These are phyloP conservation scores for Apamea anceps DNA, from an alignment of 2,888 invertebrate genomes.

Conservation along the genomic window DNA sequence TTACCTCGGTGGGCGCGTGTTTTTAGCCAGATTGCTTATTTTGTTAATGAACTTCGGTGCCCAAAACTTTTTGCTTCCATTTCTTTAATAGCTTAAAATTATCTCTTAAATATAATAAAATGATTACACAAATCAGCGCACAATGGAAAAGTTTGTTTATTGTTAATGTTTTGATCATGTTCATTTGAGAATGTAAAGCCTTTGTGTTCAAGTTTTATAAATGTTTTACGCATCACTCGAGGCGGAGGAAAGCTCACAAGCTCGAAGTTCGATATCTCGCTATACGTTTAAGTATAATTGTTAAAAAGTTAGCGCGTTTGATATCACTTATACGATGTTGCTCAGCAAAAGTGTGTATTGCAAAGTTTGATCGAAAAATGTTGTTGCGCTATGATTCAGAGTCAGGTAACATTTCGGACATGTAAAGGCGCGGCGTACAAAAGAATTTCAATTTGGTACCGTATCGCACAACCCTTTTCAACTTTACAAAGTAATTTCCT, in stretches of 20 bases:
- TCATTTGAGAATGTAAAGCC: conserved; percentile 44
- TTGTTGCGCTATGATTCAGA: conserved; percentile 80
- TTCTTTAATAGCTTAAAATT: conserved; percentile 78
- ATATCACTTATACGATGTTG: conserved; percentile 55
- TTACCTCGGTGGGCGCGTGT: conserved; percentile 84
- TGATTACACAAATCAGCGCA: conserved; percentile 67
- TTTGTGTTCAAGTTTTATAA: conserved; percentile 32
- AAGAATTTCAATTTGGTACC: conserved; percentile 89
- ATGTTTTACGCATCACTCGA: conserved; percentile 35
- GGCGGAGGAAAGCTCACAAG: conserved; percentile 6
- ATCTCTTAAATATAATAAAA: conserved; percentile 74
- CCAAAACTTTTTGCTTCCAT: conserved; percentile 80
- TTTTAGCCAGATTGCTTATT: conserved; percentile 88
- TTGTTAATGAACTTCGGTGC: conserved; percentile 84
- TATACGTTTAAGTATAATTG: conserved; percentile 26
- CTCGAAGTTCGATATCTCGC: conserved; percentile 7
- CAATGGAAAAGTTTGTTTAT: conserved; percentile 66
- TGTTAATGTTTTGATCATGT: conserved; percentile 57
- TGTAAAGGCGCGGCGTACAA: conserved; percentile 86
- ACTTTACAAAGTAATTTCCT: conserved; percentile 89
- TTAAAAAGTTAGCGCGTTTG: conserved; percentile 53
- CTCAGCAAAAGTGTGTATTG: conserved; percentile 66
- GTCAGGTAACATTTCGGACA: conserved; percentile 86
- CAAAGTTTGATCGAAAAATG: conserved; percentile 80
- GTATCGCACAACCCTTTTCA: conserved; percentile 87